Base-by-base conservation (phyloP, 2,113 vertebrate genomes). In the Charina bottae region DNA sequence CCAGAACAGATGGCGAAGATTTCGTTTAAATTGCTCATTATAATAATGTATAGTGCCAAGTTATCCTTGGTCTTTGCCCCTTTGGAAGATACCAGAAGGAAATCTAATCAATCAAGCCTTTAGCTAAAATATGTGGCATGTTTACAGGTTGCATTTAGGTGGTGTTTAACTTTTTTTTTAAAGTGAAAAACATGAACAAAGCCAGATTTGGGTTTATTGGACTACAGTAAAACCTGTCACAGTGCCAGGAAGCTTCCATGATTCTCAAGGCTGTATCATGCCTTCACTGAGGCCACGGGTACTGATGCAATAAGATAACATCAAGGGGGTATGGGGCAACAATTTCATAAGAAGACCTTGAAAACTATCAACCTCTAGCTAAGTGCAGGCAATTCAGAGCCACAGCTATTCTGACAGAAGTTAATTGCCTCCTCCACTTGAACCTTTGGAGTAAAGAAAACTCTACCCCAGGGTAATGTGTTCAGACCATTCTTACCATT, bases 11-110 rank as follows among this genome's bases (percentile, higher is more conserved):
- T 90, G 78, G 97, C 33, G 90, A 95, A 96, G 93, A 94, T 95
- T 96, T 96, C 90, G 89, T 95, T 97, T 96, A 96, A 97, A 97
- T 90, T 95, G 95, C 96, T 97, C 97, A 95, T 97, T 97, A 97
- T 96, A 97, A 96, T 94, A 96, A 94, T 92, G 95, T 92, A 24
- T 88, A 58, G 87, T 94, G 94, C 78, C 83, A 62, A 85, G 55
- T 85, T n/a, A 59, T 42, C 4, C 28, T 60, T 85, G 21, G 3
- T 42, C 23, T 83, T 46, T 10, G 33, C 78, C 4, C 33, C 54
- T 49, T 90, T 23, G 37, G 89, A 59, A n/a, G 3, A 15, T 42
- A 72, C 37, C 56, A 55, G 54, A 83, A 90, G 11, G 68, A 83
- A 90, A 83, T 56, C 6, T n/a, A 33, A 83, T 90, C 64, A 90